Base-by-base conservation (phyloP, 2,113 vertebrate genomes). In the Eretmochelys imbricata region DNA sequence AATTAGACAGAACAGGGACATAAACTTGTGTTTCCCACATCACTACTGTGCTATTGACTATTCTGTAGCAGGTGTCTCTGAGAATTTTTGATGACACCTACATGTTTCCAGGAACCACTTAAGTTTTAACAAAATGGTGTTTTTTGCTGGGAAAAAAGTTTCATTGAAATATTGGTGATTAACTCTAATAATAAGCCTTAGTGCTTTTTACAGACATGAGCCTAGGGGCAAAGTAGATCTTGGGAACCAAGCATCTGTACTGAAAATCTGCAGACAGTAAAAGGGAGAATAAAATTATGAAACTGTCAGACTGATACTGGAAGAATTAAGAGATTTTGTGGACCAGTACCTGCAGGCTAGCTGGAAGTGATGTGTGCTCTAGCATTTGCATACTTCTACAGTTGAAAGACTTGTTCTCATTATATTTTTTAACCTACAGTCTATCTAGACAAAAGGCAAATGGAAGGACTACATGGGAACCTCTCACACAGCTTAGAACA, bases 91-190 rank as follows among this genome's bases (percentile, higher is more conserved):
- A 82, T 25, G 80, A 17, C 48, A 53, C 17, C 25, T 49, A 27
- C 16, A 82, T 8, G 10, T 57, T 14, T 91, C 29, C 80, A 0
- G 0, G 2, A 49, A 1, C 22, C 62, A 42, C 7, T 1, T 1
- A 81, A 4, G 84, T 89, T 84, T 86, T 55, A 62, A 8, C 10
- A 42, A 89, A 51, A 3, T 20, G 57, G 2, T 5, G 0, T n/a
- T 69, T 76, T 96, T 57, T 8, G 81, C 6, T 2, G 6, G 6
- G 29, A 51, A 69, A 86, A 84, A 31, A 11, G 81, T 31, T 92
- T 80, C 50, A 3, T 25, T 84, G 82, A 54, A 82, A 12, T 38
- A 51, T 8, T 91, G 25, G 89, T 84, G 31, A 59, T 10, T 10
- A 4, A 11, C 89, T 75, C 11, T 87, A 46, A 7, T 16, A 31